phyloP scores from a whole-genome alignment of 2,113 vertebrate genomes.

The Orthonyx spaldingii region DNA sequence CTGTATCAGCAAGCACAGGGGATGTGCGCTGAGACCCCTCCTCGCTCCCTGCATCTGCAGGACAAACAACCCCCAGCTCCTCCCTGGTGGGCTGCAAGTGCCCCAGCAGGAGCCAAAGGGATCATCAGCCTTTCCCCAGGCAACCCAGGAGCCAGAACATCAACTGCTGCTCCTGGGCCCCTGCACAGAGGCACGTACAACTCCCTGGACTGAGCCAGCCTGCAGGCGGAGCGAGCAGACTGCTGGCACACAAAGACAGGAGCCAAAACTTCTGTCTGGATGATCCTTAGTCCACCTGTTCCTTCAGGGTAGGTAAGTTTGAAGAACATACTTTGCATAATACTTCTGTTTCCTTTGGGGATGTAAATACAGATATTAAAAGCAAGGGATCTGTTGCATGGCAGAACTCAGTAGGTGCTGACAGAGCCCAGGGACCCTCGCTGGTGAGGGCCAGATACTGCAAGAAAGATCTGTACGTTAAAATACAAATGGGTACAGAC shows the following conservation, averaged over 20 bases:
- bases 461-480: not conserved
- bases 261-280: not conserved
- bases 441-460: not conserved
- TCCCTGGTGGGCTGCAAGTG: not conserved
- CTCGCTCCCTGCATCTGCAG: not conserved
- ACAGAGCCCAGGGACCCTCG: not conserved
- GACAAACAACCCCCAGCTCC: not conserved
- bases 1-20: not conserved
- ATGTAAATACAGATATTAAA: not conserved
- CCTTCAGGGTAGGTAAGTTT: not conserved
- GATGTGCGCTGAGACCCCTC: not conserved
- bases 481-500: not conserved
- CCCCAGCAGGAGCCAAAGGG: not conserved
- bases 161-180: not conserved
- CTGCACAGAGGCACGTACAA: not conserved
- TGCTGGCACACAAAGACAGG: not conserved
- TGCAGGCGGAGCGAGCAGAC: rapidly evolving
- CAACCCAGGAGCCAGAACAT: not conserved
- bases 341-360: not conserved
- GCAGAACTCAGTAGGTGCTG: not conserved
- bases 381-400: not conserved
- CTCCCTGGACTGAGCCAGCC: not conserved
- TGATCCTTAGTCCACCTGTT: not conserved
- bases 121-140: not conserved
- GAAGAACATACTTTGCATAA: not conserved